Evolutionary conservation across 2,888 invertebrate species (phyloP).

Genomic region (Villa cingulata): DNA sequence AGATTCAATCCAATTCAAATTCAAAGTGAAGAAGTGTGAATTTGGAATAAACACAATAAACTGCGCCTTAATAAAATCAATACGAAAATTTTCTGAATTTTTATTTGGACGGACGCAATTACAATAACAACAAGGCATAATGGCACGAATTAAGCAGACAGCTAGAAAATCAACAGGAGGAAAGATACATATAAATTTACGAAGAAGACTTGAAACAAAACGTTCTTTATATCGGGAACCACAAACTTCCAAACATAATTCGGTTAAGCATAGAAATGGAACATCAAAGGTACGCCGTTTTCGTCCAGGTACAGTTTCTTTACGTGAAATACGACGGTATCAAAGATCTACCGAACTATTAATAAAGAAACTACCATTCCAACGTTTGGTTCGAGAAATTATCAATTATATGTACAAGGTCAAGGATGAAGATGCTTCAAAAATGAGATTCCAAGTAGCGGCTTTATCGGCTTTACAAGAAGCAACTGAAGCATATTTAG

Average conservation of each 20-base stretch:
- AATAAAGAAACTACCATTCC: constrained; percentile 84
- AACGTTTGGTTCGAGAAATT: constrained; percentile 83
- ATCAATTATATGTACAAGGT: constrained; percentile 62
- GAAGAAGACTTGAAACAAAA: not conserved
- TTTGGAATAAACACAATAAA: too few relatives aligned
- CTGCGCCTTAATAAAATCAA: too few relatives aligned
- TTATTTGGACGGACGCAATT: too few relatives aligned
- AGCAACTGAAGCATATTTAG: constrained; percentile 77
- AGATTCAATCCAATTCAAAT: too few relatives aligned
- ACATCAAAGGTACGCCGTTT: constrained; percentile 89
- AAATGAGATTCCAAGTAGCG: constrained; percentile 79
- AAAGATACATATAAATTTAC: constrained; percentile 43
- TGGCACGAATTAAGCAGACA: constrained; percentile 91
- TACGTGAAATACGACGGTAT: constrained; percentile 86
- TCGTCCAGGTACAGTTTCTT: constrained; percentile 84
- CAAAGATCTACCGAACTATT: constrained; percentile 85
- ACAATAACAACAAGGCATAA: too few relatives aligned
- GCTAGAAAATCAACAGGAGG: constrained; percentile 88
- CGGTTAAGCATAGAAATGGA: constrained; percentile 33
- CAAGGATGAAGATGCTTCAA: constrained; percentile 50
- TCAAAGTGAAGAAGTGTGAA: too few relatives aligned
- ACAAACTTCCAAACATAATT: not conserved
- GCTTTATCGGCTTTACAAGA: constrained; percentile 75
- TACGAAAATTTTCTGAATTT: too few relatives aligned
- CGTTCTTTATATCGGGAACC: not conserved